These are phyloP conservation scores for Sebastes wilsoni DNA, from an alignment of 2,797 vertebrate species.

Conservation along the genomic window DNA sequence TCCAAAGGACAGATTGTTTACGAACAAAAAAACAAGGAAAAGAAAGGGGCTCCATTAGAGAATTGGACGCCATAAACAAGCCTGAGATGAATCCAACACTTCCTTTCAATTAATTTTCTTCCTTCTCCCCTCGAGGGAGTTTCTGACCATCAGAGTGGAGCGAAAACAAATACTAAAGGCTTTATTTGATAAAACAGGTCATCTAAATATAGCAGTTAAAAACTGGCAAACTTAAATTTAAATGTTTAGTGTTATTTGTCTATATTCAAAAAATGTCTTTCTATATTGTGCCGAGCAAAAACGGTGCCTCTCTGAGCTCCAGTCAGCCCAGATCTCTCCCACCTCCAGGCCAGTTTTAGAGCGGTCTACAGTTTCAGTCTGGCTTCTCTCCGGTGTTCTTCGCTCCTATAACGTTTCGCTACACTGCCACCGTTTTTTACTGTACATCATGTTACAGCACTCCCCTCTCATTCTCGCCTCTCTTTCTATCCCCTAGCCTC, in stretches of 20 bases:
- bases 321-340: constrained; percentile 18
- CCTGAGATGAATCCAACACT: constrained; percentile 41
- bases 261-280: not conserved
- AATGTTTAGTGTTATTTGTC: not conserved
- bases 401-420: constrained; percentile 45
- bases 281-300: constrained; percentile 8
- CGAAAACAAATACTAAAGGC: not conserved
- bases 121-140: constrained; percentile 1
- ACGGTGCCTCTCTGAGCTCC: constrained; percentile 1
- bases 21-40: constrained; percentile 17
- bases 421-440: constrained; percentile 30
- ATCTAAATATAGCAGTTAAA: not conserved
- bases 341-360: constrained; percentile 30
- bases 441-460: constrained; percentile 52
- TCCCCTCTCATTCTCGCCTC: constrained; percentile 42
- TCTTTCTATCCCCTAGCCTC: constrained; percentile 29
- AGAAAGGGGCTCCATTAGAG: constrained; percentile 53
- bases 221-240: not conserved
- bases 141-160: constrained; percentile 10
- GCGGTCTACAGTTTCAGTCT: constrained; percentile 57
- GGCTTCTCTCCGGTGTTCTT: constrained; percentile 50
- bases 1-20: constrained; percentile 61
- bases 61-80: constrained; percentile 56
- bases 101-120: constrained; percentile 49
- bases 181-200: not conserved